Base-by-base conservation (phyloP, 23 tunicate genomes). In the Halocynthia roretzi region DNA sequence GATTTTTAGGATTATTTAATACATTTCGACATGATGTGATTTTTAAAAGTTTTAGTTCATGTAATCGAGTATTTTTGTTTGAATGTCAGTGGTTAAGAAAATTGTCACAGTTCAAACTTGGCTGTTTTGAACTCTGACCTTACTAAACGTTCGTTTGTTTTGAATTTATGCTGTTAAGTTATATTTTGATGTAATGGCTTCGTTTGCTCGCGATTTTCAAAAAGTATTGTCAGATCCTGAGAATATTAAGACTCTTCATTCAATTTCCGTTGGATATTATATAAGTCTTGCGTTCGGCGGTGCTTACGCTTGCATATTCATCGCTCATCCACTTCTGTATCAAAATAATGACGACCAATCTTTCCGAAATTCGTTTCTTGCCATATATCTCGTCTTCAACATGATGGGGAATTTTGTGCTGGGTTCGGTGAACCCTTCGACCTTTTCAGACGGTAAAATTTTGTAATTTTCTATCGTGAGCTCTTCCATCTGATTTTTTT, bases 381-480 rank as follows among this genome's bases (percentile, higher is more conserved):
- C 79, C 6, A 17, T 82, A 18, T 92, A 58, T 83, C 61, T 92
- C 17, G 77, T 82, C 61, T 51, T 86, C 78, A 92, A 92, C 54
- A 92, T 92, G 75, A 61, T 86, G 64, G 98, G 98, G 71, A 86
- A 92, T 61, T 85, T 82, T 62, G 70, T 92, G 22, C 73, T 92
- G 17, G 98, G 86, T 51, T 17, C 71, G 0, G 23, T 52, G 8
- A 66, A 23, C 55, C 56, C 78, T 6, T 82, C 87, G 22, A 51
- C 57, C 22, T 85, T 64, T 50, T 77, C 78, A 66, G 52, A 85
- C 57, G 97, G 97, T 91, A 14, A 11, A 80, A 50, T 23, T 0
- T 1, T 72, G 12, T 50, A 49, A 2, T 14, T 50, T 72, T 72
- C 21, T 0, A 31, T 49, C n/a, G 4, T 2, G 2, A 11, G 17